Conservation (phyloP, 2,888 invertebrate species). For the Invenusta paracnida region DNA sequence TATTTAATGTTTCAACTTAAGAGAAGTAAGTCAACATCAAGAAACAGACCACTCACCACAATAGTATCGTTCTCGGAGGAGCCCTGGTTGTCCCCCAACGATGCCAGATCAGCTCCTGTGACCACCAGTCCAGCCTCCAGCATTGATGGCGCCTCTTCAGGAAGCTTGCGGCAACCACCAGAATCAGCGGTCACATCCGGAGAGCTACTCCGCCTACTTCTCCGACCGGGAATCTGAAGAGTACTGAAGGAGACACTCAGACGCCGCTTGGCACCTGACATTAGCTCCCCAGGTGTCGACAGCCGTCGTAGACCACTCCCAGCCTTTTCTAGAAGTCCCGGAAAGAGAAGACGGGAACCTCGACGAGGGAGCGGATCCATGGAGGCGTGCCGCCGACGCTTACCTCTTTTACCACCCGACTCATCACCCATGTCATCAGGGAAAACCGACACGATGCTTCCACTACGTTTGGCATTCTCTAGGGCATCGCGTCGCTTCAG, state of each 20-base stretch:
- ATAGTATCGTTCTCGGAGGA: too few relatives aligned
- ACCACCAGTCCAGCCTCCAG: too few relatives aligned
- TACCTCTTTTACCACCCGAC: not conserved
- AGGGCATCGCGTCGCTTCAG: conserved; percentile 91
- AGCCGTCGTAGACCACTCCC: not conserved
- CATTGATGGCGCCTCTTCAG: too few relatives aligned
- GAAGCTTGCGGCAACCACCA: too few relatives aligned
- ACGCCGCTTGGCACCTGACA: not conserved
- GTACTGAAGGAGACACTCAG: not conserved
- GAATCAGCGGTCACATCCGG: not conserved
- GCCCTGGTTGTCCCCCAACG: too few relatives aligned
- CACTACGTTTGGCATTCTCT: conserved; percentile 91
- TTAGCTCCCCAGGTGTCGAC: not conserved
- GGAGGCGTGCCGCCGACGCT: not conserved
- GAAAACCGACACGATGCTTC: conserved; percentile 79
- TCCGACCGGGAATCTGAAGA: not conserved
- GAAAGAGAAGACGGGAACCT: not conserved
- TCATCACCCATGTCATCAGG: not conserved
- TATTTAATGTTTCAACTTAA: too few relatives aligned
- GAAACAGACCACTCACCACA: too few relatives aligned
- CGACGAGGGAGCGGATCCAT: not conserved
- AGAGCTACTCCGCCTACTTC: not conserved
- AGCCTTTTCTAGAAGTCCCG: too few relatives aligned
- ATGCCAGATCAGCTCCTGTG: too few relatives aligned
- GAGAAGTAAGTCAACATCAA: too few relatives aligned